A percentile compares a stretch with the other conserved stretches of the same genome.
Evolutionary conservation across 2,888 invertebrate genomes (phyloP).

Genomic region (Philonicus albiceps): DNA sequence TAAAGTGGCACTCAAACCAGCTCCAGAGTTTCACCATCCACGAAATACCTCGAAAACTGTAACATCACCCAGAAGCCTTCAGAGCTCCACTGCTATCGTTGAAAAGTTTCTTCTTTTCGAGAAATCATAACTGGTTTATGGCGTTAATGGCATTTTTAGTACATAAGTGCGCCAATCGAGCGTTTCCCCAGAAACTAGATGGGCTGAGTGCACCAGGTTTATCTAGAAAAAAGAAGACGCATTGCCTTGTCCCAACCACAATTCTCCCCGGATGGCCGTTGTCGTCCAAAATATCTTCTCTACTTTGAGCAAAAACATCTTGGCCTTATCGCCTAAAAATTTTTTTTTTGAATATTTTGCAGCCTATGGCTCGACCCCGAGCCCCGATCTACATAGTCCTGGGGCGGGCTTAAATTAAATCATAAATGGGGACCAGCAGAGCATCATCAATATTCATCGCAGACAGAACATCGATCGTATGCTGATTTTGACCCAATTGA

Average conservation of each 20-base stretch:
- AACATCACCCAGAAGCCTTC: constrained; percentile 36
- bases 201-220: not conserved
- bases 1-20: constrained; percentile 13
- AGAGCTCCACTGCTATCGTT: not conserved
- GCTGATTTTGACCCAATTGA: constrained; percentile 48
- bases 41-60: not conserved
- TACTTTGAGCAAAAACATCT: not conserved
- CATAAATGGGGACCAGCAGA: constrained; percentile 17
- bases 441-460: constrained; percentile 47
- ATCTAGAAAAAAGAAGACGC: not conserved
- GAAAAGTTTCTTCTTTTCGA: constrained; percentile 28
- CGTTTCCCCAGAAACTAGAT: not conserved
- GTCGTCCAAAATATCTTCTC: no score
- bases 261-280: not conserved
- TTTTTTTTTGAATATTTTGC: not conserved
- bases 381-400: not conserved
- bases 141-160: constrained; percentile 18
- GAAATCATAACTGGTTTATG: constrained; percentile 26
- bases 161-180: constrained; percentile 14
- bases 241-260: not conserved
- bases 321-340: not conserved
- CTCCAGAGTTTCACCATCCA: constrained; percentile 17
- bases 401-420: not conserved
- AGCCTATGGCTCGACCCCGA: not conserved
- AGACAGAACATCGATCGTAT: constrained; percentile 42